These are phyloP conservation scores for Parapsyche elsis DNA, from an alignment of 1,140 invertebrate species.

Conservation along the genomic window DNA sequence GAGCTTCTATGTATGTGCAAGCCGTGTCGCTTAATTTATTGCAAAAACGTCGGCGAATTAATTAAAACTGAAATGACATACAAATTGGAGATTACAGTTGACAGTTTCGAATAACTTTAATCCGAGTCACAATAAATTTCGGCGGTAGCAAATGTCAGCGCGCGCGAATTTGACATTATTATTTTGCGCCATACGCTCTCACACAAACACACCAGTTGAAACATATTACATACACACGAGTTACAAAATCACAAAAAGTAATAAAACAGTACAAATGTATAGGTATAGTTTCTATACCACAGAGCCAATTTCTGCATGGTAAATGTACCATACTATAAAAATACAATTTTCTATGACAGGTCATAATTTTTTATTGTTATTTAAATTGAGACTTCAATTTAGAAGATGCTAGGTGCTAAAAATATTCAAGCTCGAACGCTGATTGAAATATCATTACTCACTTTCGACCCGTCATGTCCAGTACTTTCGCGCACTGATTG, in stretches of 20 bases:
- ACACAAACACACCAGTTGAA: too few relatives aligned
- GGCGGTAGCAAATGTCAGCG: constrained; percentile 17
- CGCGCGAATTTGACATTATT: constrained; percentile 24
- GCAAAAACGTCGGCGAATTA: constrained; percentile 25
- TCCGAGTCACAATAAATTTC: constrained; percentile 33
- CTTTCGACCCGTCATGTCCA: neutral
- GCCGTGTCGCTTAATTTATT: neutral
- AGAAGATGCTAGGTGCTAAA: neutral
- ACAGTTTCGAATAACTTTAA: constrained; percentile 32
- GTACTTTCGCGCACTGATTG: constrained; percentile 13
- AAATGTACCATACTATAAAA: too few relatives aligned
- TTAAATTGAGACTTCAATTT: too few relatives aligned
- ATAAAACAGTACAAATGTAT: too few relatives aligned
- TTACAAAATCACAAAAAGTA: too few relatives aligned
- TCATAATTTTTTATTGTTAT: too few relatives aligned
- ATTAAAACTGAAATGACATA: constrained; percentile 24
- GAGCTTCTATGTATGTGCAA: too few relatives aligned
- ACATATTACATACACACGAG: too few relatives aligned
- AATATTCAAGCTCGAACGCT: constrained; percentile 5
- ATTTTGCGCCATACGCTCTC: neutral
- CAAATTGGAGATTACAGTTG: constrained; percentile 25
- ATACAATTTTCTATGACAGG: too few relatives aligned
- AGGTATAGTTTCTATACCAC: too few relatives aligned
- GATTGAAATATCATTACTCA: constrained; percentile 21
- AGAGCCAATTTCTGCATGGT: too few relatives aligned